Evolutionary conservation across 2,888 invertebrate genomes (phyloP).

Genomic region (Drosophila flavopinicola): DNA sequence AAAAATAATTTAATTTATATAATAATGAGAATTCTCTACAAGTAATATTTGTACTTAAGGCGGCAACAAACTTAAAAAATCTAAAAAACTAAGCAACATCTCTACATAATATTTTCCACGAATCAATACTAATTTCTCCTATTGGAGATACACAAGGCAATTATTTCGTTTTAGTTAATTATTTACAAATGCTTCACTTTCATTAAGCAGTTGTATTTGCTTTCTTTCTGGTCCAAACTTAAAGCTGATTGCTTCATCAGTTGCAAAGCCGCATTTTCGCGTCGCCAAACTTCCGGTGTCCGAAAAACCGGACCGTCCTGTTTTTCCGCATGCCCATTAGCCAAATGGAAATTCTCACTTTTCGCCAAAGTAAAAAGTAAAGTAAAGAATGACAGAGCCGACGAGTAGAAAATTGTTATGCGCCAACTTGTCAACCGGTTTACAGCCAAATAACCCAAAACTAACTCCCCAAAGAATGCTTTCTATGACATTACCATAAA

Average conservation of each 20-base stretch:
- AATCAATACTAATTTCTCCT: no score
- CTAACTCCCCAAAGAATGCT: slow-evolving; percentile 11
- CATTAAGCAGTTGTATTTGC: slow-evolving; percentile 42
- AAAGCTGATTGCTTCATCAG: slow-evolving; percentile 42
- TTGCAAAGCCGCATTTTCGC: slow-evolving; percentile 17
- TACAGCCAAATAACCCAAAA: slow-evolving; percentile 8
- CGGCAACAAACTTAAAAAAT: no score
- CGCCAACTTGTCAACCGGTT: slow-evolving; percentile 46
- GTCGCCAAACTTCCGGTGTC: slow-evolving; percentile 40
- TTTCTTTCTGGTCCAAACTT: slow-evolving; percentile 52
- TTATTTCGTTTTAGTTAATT: not conserved
- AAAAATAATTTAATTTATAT: no score
- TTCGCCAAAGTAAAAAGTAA: slow-evolving; percentile 47
- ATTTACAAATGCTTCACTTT: slow-evolving; percentile 52
- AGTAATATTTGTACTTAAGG: no score
- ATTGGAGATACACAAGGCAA: no score
- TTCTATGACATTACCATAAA: slow-evolving; percentile 20
- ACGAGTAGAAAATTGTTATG: slow-evolving; percentile 44
- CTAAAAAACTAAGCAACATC: no score
- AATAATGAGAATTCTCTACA: no score
- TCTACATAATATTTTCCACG: no score
- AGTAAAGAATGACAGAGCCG: slow-evolving; percentile 45
- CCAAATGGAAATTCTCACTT: slow-evolving; percentile 78
- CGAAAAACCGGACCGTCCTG: slow-evolving; percentile 73
- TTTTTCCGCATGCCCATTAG: slow-evolving; percentile 50